Evolutionary conservation across 2,113 vertebrate species (phyloP).

Genomic region (Riparia riparia): DNA sequence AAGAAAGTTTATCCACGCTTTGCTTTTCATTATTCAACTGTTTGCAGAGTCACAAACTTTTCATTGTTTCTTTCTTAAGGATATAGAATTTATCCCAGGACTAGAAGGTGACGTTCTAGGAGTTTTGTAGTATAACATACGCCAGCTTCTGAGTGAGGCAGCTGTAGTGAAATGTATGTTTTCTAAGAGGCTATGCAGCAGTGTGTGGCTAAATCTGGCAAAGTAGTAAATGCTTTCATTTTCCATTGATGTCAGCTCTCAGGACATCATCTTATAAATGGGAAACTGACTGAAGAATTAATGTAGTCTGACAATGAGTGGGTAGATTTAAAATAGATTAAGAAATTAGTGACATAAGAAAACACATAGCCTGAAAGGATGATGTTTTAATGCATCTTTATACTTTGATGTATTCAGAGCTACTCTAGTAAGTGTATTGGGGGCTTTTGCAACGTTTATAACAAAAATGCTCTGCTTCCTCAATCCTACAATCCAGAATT

Average conservation of each 20-base stretch:
- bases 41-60: background rate
- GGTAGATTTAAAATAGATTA: background rate
- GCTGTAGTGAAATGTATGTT: background rate
- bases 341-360: background rate
- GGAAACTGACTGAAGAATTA: slow-evolving; percentile 1
- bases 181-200: background rate
- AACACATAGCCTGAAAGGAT: background rate
- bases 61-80: background rate
- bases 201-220: background rate
- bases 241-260: slow-evolving; percentile 29
- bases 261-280: background rate
- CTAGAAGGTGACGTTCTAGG: background rate
- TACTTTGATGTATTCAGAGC: background rate
- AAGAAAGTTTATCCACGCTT: background rate
- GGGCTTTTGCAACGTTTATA: background rate
- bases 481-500: background rate
- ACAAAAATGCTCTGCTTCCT: background rate
- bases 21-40: background rate
- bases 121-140: background rate
- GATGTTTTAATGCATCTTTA: background rate
- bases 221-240: background rate
- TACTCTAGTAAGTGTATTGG: background rate
- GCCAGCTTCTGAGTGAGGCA: background rate
- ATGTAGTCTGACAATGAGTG: background rate
- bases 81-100: background rate